These are phyloP conservation scores for Coregonus suidteri DNA, from an alignment of 2,797 vertebrate genomes.

Conservation along the genomic window DNA sequence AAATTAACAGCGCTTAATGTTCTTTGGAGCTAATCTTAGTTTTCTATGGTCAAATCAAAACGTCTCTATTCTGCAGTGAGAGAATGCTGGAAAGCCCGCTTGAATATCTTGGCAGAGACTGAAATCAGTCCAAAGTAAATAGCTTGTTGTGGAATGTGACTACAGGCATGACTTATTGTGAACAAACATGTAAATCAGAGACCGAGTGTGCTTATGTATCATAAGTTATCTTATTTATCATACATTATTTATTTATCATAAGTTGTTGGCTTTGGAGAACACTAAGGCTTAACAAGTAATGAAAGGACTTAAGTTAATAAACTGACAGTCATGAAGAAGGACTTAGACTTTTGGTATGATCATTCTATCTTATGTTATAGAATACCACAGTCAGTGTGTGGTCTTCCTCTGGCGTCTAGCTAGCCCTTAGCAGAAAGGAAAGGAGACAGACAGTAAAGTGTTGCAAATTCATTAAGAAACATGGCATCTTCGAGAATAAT, in stretches of 20 bases:
- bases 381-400: no score
- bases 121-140: not conserved
- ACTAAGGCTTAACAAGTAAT: slow-evolving; percentile 8
- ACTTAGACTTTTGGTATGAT: not conserved
- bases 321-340: not conserved
- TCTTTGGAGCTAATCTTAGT: not conserved
- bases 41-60: not conserved
- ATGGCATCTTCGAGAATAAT: no score
- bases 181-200: slow-evolving; percentile 5
- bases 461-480: no score
- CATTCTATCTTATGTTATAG: not conserved
- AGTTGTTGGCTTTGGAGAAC: not conserved
- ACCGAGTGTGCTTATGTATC: not conserved
- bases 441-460: no score
- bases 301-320: not conserved
- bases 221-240: no score
- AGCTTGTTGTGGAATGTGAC: not conserved
- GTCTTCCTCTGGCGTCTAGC: no score
- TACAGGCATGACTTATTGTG: slow-evolving; percentile 4
- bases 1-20: not conserved
- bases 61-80: not conserved
- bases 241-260: not conserved
- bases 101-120: not conserved
- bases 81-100: not conserved
- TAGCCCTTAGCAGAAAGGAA: no score